These are phyloP conservation scores for Pelobates fuscus DNA, from an alignment of 2,113 vertebrate species.

Conservation along the genomic window DNA sequence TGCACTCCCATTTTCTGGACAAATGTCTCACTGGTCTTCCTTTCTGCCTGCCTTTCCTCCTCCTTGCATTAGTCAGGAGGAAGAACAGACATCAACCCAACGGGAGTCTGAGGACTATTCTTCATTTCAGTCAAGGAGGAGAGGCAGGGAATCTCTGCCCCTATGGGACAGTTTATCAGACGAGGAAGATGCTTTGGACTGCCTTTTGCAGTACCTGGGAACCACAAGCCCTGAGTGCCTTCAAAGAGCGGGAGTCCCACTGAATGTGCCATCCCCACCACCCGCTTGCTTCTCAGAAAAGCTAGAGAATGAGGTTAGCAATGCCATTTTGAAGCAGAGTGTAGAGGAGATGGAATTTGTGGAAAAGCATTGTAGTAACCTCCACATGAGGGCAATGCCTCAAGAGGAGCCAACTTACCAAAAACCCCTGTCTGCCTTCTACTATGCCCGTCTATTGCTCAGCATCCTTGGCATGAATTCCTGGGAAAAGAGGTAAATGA, in stretches of 20 bases:
- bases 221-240: slow-evolving; percentile 92
- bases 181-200: slow-evolving; percentile 91
- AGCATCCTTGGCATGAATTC: slow-evolving; percentile 98
- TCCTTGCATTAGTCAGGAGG: slow-evolving; percentile 21
- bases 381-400: slow-evolving; percentile 88
- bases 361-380: slow-evolving; percentile 83
- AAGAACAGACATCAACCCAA: slow-evolving; percentile 59
- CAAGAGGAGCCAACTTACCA: slow-evolving; percentile 86
- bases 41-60: slow-evolving; percentile 12
- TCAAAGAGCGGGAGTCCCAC: slow-evolving; percentile 88
- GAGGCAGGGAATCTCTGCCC: slow-evolving; percentile 87
- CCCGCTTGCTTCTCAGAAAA: slow-evolving; percentile 95
- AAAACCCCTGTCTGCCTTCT: slow-evolving; percentile 92
- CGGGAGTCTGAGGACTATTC: slow-evolving; percentile 49
- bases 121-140: slow-evolving; percentile 79
- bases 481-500: slow-evolving; percentile 95
- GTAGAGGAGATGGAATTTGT: slow-evolving; percentile 91
- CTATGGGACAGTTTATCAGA: slow-evolving; percentile 90
- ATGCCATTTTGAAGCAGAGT: slow-evolving; percentile 93
- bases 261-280: slow-evolving; percentile 91
- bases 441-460: slow-evolving; percentile 95
- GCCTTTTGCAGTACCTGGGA: slow-evolving; percentile 94
- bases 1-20: slow-evolving; percentile 66
- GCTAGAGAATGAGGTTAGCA: slow-evolving; percentile 97
- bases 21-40: slow-evolving; percentile 48